Evolutionary conservation across 2,797 vertebrate genomes (phyloP).

Genomic region (Hemitrygon akajei): DNA sequence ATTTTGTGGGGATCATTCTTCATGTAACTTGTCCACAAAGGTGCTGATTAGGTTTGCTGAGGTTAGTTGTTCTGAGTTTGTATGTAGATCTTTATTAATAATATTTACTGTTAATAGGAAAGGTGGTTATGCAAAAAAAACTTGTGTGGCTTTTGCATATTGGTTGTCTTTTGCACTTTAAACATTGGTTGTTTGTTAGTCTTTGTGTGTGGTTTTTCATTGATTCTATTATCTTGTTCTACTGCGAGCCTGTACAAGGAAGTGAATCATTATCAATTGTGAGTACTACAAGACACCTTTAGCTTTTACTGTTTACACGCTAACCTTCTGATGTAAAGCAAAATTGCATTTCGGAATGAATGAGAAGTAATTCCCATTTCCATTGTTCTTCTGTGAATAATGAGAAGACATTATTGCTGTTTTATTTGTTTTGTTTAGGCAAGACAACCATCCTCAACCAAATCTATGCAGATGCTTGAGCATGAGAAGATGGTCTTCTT

Average conservation of each 20-base stretch:
- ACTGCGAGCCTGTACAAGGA: no score
- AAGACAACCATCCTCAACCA: neutral
- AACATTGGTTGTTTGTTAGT: no score
- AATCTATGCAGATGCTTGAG: neutral
- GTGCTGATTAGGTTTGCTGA: constrained; percentile 1
- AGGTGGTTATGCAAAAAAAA: neutral
- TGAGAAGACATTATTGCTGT: neutral
- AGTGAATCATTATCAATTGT: no score
- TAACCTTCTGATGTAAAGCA: neutral
- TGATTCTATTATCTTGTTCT: no score
- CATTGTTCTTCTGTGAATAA: neutral
- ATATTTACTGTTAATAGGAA: neutral
- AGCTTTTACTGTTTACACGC: neutral
- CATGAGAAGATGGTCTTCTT: neutral
- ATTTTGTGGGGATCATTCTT: neutral
- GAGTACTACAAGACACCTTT: neutral
- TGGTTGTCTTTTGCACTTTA: no score
- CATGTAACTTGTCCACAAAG: neutral
- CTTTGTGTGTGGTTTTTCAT: no score
- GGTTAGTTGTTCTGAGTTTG: neutral
- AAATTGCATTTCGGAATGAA: neutral
- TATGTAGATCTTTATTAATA: neutral
- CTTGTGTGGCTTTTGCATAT: neutral
- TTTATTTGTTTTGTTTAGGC: neutral
- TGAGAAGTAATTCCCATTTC: neutral